Percentiles rank a stretch among this genome's conserved stretches.
Conservation (phyloP, 2,113 vertebrate species). For the Aptenodytes patagonicus region DNA sequence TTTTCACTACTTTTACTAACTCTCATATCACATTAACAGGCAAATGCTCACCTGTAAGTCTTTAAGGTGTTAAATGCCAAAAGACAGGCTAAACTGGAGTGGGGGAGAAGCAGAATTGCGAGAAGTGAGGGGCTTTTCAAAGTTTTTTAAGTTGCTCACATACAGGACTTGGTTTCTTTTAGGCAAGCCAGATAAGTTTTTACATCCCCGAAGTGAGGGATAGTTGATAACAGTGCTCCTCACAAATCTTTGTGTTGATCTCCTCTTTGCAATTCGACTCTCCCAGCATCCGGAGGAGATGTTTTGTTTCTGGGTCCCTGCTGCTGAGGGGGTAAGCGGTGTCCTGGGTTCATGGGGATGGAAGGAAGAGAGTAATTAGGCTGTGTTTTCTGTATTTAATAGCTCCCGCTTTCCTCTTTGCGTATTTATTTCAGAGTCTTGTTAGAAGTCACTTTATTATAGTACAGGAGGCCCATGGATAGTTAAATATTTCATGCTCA, state of each 20-base stretch:
- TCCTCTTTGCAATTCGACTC: neutral
- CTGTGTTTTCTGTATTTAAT: neutral
- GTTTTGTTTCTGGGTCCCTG: neutral
- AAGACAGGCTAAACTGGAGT: neutral
- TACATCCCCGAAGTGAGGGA: neutral
- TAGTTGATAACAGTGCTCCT: neutral
- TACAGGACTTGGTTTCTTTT: neutral
- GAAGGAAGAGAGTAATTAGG: neutral
- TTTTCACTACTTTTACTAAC: neutral
- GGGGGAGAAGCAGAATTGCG: neutral
- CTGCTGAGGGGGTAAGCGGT: neutral
- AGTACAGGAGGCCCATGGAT: neutral
- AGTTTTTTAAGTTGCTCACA: neutral
- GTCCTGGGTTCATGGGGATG: neutral
- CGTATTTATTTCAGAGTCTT: neutral
- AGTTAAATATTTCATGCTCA: constrained; percentile 64
- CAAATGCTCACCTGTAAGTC: neutral
- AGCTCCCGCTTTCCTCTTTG: neutral
- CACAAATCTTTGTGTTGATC: neutral
- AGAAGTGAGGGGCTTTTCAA: neutral
- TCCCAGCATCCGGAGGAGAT: neutral
- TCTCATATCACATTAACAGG: neutral
- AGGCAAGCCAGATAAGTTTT: neutral
- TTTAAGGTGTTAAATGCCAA: neutral
- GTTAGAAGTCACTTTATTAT: constrained; percentile 18